phyloP scores from a whole-genome alignment of 2,797 vertebrate genomes.

The Agapornis canus region DNA sequence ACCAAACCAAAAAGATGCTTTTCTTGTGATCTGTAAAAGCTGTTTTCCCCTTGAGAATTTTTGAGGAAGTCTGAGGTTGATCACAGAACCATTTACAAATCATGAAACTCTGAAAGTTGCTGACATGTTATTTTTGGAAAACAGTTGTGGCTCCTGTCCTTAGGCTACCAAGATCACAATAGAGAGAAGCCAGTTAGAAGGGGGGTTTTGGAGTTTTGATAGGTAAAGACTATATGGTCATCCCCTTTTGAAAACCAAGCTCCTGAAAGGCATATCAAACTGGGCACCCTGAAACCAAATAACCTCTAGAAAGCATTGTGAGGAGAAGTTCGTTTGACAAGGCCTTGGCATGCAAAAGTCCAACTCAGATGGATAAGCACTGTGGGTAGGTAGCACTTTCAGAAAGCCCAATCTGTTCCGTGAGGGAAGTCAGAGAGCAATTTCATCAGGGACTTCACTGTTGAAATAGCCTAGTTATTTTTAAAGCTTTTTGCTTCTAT shows the following conservation, averaged over 20 bases:
- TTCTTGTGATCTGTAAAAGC: background rate
- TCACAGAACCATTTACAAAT: constrained; percentile 36
- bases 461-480: background rate
- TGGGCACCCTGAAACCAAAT: background rate
- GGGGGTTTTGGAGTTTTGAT: background rate
- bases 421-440: background rate
- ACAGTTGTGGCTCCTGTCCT: background rate
- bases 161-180: background rate
- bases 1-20: background rate
- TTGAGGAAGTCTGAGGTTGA: constrained; percentile 34
- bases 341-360: background rate
- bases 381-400: background rate
- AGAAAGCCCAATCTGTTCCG: background rate
- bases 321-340: background rate
- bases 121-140: constrained; percentile 43
- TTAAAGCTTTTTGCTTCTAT: background rate
- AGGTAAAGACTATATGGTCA: background rate
- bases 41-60: constrained; percentile 22
- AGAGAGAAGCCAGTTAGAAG: background rate
- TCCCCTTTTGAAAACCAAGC: background rate
- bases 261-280: background rate
- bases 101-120: constrained; percentile 41
- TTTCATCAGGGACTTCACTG: background rate
- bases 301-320: background rate
- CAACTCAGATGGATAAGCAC: background rate